These are phyloP conservation scores for Oscheius sp. DNA, from an alignment of 2,888 invertebrate genomes.

Conservation along the genomic window DNA sequence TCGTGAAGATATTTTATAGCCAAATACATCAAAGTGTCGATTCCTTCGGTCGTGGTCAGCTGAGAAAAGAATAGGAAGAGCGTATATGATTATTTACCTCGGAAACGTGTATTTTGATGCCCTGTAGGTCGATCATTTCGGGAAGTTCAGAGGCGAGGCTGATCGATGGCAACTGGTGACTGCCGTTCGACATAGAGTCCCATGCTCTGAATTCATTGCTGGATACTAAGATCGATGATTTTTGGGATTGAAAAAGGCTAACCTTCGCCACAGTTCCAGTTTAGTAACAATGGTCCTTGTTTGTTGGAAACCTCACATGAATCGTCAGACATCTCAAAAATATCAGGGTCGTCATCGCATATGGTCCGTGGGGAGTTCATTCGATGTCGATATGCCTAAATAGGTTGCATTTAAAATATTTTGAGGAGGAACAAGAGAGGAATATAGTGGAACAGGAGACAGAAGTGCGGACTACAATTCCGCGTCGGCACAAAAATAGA, in stretches of 20 bases:
- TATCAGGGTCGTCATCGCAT: no score
- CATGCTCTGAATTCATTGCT: constrained; percentile 13
- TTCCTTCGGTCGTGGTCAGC: constrained; percentile 12
- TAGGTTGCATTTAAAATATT: no score
- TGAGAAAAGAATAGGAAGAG: background rate
- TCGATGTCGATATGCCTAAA: no score
- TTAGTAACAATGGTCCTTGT: background rate
- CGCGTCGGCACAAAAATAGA: no score
- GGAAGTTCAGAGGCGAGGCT: background rate
- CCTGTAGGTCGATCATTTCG: background rate
- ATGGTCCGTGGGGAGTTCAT: no score
- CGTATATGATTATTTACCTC: background rate
- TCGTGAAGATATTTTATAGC: constrained; percentile 6
- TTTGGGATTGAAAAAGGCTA: background rate
- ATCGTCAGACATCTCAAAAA: no score
- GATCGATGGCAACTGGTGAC: constrained; percentile 11
- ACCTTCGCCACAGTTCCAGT: constrained; percentile 19
- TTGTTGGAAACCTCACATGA: background rate
- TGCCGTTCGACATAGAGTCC: constrained; percentile 10
- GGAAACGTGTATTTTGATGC: constrained; percentile 2
- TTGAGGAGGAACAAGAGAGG: no score
- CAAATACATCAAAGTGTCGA: background rate
- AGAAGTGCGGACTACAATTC: no score
- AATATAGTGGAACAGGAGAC: no score
- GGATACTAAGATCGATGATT: background rate